A percentile compares a stretch with the other conserved stretches of the same genome.
Conservation (phyloP, 1,140 invertebrate genomes). For the Rhopalosiphum maidis region DNA sequence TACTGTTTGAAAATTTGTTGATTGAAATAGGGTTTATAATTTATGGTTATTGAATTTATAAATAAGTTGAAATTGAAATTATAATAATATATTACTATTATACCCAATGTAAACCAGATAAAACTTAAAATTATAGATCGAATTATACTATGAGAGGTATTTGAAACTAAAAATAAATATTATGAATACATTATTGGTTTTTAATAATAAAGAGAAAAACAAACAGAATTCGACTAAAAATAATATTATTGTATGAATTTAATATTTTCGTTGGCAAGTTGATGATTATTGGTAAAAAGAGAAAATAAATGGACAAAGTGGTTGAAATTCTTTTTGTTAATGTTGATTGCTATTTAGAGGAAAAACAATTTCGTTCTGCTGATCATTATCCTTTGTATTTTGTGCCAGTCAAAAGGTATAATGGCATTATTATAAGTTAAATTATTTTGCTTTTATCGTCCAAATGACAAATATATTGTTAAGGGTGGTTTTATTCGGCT, state of each 20-base stretch:
- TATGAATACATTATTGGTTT: background rate
- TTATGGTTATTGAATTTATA: slow-evolving; percentile 12
- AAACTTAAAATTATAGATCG: background rate
- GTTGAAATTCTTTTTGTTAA: background rate
- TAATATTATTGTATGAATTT: background rate
- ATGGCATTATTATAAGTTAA: slow-evolving; percentile 5
- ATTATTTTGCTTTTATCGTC: slow-evolving; percentile 15
- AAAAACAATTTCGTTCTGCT: background rate
- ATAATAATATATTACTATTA: background rate
- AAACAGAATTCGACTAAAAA: background rate
- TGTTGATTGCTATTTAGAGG: background rate
- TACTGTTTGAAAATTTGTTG: background rate
- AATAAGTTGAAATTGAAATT: background rate
- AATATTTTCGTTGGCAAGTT: background rate
- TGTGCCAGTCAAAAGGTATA: slow-evolving; percentile 3
- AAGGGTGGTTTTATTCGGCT: background rate
- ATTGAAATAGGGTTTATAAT: background rate
- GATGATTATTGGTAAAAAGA: background rate
- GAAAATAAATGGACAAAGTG: background rate
- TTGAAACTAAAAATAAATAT: background rate
- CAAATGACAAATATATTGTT: slow-evolving; percentile 18
- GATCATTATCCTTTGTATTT: slow-evolving; percentile 32
- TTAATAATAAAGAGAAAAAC: background rate
- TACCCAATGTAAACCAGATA: background rate
- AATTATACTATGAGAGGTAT: background rate